A percentile compares a stretch with the other conserved stretches of the same genome.
These are phyloP conservation scores for Euphydryas editha DNA, from an alignment of 2,888 invertebrate genomes.

Conservation along the genomic window DNA sequence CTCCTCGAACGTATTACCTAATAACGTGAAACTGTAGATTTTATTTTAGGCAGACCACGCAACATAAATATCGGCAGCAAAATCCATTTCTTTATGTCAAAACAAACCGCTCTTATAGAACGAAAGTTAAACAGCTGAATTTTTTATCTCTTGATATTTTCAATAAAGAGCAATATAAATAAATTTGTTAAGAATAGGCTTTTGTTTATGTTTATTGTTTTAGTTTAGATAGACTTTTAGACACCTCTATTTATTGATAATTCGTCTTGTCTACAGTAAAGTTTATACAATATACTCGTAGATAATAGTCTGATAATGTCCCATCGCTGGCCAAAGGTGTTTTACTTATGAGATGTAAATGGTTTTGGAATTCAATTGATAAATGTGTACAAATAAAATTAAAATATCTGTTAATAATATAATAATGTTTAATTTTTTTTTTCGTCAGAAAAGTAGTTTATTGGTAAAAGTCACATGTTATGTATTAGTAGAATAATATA, in stretches of 20 bases:
- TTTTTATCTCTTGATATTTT: constrained; percentile 5
- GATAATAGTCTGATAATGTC: too few species aligned
- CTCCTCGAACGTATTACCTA: constrained; percentile 13
- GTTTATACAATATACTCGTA: too few species aligned
- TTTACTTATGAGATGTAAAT: too few species aligned
- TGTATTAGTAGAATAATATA: too few species aligned
- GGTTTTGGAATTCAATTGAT: too few species aligned
- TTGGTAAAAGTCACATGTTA: too few species aligned
- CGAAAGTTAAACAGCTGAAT: not conserved
- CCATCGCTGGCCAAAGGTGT: too few species aligned
- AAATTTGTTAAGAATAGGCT: not conserved
- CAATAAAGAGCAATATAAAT: constrained; percentile 2
- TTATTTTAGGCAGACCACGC: constrained; percentile 17
- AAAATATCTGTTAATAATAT: too few species aligned
- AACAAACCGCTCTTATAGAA: constrained; percentile 13
- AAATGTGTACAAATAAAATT: too few species aligned
- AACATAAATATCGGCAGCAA: constrained; percentile 19
- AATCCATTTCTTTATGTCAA: constrained; percentile 26
- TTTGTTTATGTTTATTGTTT: not conserved
- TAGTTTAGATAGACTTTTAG: not conserved
- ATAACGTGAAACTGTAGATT: constrained; percentile 11
- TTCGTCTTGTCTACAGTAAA: not conserved
- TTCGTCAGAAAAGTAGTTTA: too few species aligned
- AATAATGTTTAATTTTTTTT: too few species aligned
- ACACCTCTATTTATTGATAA: not conserved